Evolutionary conservation across 2,888 invertebrate species (phyloP), one percentile per base, ranked within the genome.

Genomic region (Chloroclysta siterata): DNA sequence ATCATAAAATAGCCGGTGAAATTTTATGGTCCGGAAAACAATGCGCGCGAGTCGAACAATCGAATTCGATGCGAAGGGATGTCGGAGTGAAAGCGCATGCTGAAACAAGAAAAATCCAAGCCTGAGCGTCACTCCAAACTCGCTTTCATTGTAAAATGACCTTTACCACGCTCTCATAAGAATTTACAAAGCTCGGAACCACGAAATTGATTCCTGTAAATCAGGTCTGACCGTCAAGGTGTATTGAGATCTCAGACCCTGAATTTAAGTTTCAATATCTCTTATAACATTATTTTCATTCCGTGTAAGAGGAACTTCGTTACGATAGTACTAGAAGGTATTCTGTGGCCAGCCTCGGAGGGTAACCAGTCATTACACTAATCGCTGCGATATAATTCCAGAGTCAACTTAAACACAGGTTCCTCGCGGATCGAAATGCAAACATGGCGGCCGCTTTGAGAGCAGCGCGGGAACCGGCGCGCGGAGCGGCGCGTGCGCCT

Each of bases 391-490:
- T 93, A 93, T 93, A 92, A 93, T 93, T 93, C 91, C 89, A 85
- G 83, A 91, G 90, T 92, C 89, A 91, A 91, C 90, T 90, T 93
- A 93, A 93, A 93, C 93, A 93, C 93, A 91, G 93, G 93, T 92
- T 89, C 88, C 83, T 88, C 87, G 90, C 88, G 84, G 88, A 89
- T 89, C 90, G 93, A 90, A 93, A 93, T 88, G 91, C 93, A 93
- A 93, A 93, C 93, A 93, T 92, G 92, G 90, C 92, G 90, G 89
- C 81, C 83, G 87, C 91, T 93, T 93, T 93, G 91, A 87, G 76
- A 78, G 83, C 80, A 82, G 86, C 87, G 85, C 85, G 88, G 85
- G 86, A 87, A 87, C 80, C 69, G 2, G 10, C 33, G 33, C 22
- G 33, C 4, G 17, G 42, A 5, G 42, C 42, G 74, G 73, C 76